phyloP scores from a whole-genome alignment of 2,888 invertebrate genomes.

The Drosophila sordidapex region DNA sequence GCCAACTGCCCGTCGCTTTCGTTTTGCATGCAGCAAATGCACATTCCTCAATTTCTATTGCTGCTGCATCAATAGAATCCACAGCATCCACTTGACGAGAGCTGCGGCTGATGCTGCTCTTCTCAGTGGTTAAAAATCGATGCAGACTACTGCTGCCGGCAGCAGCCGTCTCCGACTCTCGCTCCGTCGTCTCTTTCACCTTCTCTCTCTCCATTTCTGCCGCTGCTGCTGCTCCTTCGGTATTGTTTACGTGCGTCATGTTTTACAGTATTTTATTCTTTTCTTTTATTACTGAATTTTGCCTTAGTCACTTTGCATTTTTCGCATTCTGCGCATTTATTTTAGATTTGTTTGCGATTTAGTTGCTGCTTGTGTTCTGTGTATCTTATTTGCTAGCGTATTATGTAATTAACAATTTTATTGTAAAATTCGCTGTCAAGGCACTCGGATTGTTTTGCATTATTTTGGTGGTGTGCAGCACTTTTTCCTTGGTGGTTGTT shows the following conservation, averaged over 20 bases:
- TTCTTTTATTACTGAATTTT: slow-evolving; percentile 29
- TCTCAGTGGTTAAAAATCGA: slow-evolving; percentile 67
- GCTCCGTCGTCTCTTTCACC: slow-evolving; percentile 1
- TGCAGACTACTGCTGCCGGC: slow-evolving; percentile 48
- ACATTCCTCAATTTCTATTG: slow-evolving; percentile 55
- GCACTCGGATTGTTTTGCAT: slow-evolving; percentile 50
- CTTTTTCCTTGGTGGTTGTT: slow-evolving; percentile 24
- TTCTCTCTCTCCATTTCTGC: slow-evolving; percentile 26
- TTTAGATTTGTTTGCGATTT: slow-evolving; percentile 26
- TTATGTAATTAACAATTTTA: slow-evolving; percentile 55
- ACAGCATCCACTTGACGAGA: slow-evolving; percentile 37
- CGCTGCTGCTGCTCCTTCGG: slow-evolving; percentile 21
- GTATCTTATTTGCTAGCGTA: slow-evolving; percentile 14
- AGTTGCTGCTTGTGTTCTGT: not conserved
- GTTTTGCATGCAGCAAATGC: slow-evolving; percentile 63
- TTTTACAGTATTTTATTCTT: slow-evolving; percentile 24
- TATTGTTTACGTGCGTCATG: slow-evolving; percentile 77
- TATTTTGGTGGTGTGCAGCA: slow-evolving; percentile 14
- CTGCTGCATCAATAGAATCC: not conserved
- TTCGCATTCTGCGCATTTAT: slow-evolving; percentile 26
- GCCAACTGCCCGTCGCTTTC: slow-evolving; percentile 48
- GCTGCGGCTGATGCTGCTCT: slow-evolving; percentile 12
- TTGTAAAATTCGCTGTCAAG: slow-evolving; percentile 55
- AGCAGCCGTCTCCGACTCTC: slow-evolving; percentile 40
- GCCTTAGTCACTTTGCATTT: slow-evolving; percentile 42